A percentile compares a stretch with the other conserved stretches of the same genome.
Evolutionary conservation across 1,140 invertebrate genomes (phyloP).

Genomic region (Drosophila gunungcola): DNA sequence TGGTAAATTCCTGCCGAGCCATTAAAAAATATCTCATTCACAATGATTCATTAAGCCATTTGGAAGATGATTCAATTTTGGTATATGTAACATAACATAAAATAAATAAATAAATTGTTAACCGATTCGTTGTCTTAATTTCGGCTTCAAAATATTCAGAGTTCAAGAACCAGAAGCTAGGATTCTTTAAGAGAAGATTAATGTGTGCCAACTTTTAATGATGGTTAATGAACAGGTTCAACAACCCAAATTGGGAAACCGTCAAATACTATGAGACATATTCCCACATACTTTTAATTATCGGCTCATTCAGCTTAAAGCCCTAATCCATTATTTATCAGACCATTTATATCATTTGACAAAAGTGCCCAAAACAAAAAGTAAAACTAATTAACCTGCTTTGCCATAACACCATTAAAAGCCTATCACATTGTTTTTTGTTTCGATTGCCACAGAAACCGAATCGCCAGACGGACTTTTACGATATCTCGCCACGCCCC

Average conservation of each 20-base stretch:
- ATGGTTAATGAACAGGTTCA: constrained; percentile 2
- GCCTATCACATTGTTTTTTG: constrained; percentile 25
- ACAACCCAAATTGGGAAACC: constrained; percentile 7
- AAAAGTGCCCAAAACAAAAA: constrained; percentile 8
- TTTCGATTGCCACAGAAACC: constrained; percentile 63
- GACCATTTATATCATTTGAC: constrained; percentile 20
- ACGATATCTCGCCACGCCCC: constrained; percentile 84
- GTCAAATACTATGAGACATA: background rate
- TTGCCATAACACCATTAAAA: constrained; percentile 50
- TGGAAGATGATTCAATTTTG: background rate
- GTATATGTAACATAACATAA: background rate
- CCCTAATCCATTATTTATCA: constrained; percentile 36
- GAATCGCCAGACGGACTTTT: constrained; percentile 78
- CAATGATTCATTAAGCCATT: constrained; percentile 16
- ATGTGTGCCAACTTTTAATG: background rate
- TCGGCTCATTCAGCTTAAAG: constrained; percentile 22
- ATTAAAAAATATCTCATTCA: constrained; percentile 10
- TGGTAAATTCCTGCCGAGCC: constrained; percentile 1
- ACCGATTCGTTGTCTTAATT: too few relatives aligned
- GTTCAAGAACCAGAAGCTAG: constrained; percentile 17
- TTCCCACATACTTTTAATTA: constrained; percentile 22
- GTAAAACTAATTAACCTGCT: constrained; percentile 60
- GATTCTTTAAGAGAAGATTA: background rate
- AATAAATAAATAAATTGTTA: too few relatives aligned
- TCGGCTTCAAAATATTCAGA: background rate